phyloP scores from a whole-genome alignment of 2,888 invertebrate species.

The Cryptus viduatorius region DNA sequence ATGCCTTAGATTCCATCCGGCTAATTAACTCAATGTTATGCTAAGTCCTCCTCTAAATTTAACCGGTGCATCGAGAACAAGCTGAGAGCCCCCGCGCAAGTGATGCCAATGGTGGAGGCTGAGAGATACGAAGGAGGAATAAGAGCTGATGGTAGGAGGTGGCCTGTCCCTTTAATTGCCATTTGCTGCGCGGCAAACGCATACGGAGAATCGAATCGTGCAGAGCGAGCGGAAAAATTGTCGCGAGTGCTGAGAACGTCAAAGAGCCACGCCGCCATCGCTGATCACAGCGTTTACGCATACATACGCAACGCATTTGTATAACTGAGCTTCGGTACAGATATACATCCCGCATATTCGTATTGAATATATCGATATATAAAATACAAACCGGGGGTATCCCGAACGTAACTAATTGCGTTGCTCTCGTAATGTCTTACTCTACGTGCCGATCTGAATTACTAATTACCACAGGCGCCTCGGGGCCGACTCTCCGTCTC shows the following conservation, averaged over 20 bases:
- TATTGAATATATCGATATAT: slow-evolving; percentile 21
- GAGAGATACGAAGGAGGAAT: slow-evolving; percentile 60
- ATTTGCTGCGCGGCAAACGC: slow-evolving; percentile 62
- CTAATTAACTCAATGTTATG: slow-evolving; percentile 84
- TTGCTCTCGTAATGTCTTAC: slow-evolving; percentile 77
- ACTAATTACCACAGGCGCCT: slow-evolving; percentile 74
- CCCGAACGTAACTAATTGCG: slow-evolving; percentile 62
- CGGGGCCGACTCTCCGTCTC: slow-evolving; percentile 57
- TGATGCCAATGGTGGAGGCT: slow-evolving; percentile 5
- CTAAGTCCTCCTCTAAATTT: slow-evolving; percentile 82
- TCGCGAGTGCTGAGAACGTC: slow-evolving; percentile 59
- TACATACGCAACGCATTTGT: slow-evolving; percentile 21
- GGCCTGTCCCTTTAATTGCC: slow-evolving; percentile 73
- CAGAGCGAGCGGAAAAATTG: slow-evolving; percentile 70
- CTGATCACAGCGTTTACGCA: slow-evolving; percentile 54
- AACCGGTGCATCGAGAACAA: slow-evolving; percentile 71
- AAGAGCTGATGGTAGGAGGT: slow-evolving; percentile 52
- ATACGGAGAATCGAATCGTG: slow-evolving; percentile 64
- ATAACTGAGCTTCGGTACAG: slow-evolving; percentile 15
- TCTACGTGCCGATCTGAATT: slow-evolving; percentile 75
- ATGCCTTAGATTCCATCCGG: slow-evolving; percentile 82
- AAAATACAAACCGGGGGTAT: slow-evolving; percentile 31
- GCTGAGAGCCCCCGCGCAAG: slow-evolving; percentile 32
- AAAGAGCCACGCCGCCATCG: slow-evolving; percentile 66
- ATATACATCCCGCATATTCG: slow-evolving; percentile 21